phyloP scores from a whole-genome alignment of 92 coral and sea anemone genomes.

The Palythoa caribaeorum region DNA sequence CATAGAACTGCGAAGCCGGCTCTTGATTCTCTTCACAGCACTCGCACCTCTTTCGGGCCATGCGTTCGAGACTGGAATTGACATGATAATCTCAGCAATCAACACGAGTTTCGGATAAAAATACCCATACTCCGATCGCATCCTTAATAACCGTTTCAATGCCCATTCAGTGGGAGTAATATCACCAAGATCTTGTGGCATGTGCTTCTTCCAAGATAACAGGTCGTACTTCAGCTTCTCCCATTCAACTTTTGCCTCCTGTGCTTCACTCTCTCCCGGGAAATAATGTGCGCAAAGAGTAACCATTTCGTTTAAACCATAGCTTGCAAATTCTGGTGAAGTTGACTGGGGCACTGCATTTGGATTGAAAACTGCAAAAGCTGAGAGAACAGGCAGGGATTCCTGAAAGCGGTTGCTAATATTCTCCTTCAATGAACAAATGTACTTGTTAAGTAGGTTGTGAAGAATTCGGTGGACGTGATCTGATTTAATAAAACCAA shows the following conservation, averaged over 20 bases:
- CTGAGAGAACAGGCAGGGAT: slow-evolving; percentile 47
- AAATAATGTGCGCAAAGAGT: slow-evolving; percentile 50
- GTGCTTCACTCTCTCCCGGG: slow-evolving; percentile 52
- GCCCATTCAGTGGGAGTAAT: slow-evolving; percentile 55
- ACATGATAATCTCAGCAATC: slow-evolving; percentile 49
- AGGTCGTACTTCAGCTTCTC: slow-evolving; percentile 58
- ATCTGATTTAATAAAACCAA: slow-evolving; percentile 29
- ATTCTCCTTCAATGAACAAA: slow-evolving; percentile 36
- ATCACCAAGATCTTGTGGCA: slow-evolving; percentile 56
- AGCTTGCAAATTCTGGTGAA: slow-evolving; percentile 48
- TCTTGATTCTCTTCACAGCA: slow-evolving; percentile 45
- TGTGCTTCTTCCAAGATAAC: slow-evolving; percentile 49
- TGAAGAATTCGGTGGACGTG: slow-evolving; percentile 45
- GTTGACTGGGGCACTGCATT: slow-evolving; percentile 44
- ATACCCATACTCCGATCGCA: slow-evolving; percentile 55
- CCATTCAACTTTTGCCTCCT: slow-evolving; percentile 55
- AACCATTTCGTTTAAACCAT: slow-evolving; percentile 52
- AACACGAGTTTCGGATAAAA: slow-evolving; percentile 57
- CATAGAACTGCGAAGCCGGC: slow-evolving; percentile 40
- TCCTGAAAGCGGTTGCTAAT: slow-evolving; percentile 53
- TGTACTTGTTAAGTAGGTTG: slow-evolving; percentile 47
- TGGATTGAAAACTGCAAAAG: slow-evolving; percentile 55
- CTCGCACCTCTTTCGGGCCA: slow-evolving; percentile 52
- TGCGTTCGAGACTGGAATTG: slow-evolving; percentile 46
- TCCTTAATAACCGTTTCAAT: slow-evolving; percentile 54